These are phyloP conservation scores for Equus przewalskii DNA, from an alignment of 2,113 vertebrate species.

Conservation along the genomic window DNA sequence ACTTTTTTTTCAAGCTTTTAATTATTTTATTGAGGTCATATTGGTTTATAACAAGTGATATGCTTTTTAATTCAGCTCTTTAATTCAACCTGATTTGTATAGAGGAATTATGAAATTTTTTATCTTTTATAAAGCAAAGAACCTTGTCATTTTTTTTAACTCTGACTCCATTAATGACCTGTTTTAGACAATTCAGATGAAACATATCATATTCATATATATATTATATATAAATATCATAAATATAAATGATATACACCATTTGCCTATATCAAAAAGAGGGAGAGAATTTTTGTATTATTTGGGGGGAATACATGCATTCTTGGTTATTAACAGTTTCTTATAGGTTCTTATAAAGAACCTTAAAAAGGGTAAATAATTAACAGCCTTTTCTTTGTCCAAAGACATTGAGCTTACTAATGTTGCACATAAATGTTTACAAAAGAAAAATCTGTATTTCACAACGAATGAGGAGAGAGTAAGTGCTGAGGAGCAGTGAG, in stretches of 20 bases:
- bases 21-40: too few species aligned
- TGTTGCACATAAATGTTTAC: conserved; percentile 49
- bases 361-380: conserved; percentile 43
- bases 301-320: conserved; percentile 10
- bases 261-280: conserved; percentile 35
- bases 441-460: conserved; percentile 37
- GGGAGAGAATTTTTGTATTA: not conserved
- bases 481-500: not conserved
- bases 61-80: not conserved
- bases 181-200: conserved; percentile 47
- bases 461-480: not conserved
- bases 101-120: conserved; percentile 17
- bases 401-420: not conserved
- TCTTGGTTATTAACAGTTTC: conserved; percentile 23
- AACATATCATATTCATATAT: not conserved
- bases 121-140: conserved; percentile 13
- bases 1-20: not conserved
- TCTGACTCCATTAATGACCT: not conserved
- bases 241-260: conserved; percentile 3
- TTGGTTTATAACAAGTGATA: not conserved
- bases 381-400: conserved; percentile 27
- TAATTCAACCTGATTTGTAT: conserved; percentile 2
- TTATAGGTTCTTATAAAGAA: not conserved
- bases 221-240: not conserved
- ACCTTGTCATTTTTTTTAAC: not conserved